Percentiles rank a stretch among this genome's conserved stretches.
Evolutionary conservation across 2,797 vertebrate genomes (phyloP).

Genomic region (Cygnus olor): DNA sequence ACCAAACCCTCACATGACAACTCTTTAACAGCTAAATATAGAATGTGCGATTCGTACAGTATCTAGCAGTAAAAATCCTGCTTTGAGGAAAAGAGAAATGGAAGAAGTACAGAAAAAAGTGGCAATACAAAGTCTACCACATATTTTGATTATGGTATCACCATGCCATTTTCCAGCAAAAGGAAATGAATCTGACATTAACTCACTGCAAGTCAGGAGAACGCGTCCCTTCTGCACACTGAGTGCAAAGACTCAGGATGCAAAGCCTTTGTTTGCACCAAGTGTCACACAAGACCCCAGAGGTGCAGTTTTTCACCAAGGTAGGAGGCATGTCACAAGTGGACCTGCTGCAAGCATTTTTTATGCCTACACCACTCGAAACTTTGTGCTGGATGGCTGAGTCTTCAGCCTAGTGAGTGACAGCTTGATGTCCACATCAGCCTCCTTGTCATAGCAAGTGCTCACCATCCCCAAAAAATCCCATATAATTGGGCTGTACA

Average conservation of each 20-base stretch:
- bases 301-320: background rate
- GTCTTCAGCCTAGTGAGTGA: background rate
- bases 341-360: background rate
- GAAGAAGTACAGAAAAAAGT: background rate
- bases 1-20: background rate
- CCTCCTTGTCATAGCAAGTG: background rate
- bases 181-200: background rate
- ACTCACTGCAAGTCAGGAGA: background rate
- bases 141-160: background rate
- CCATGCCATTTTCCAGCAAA: background rate
- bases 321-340: background rate
- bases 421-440: no score
- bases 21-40: background rate
- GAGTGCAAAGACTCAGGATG: background rate
- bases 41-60: background rate
- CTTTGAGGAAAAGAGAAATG: background rate
- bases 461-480: background rate
- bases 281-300: background rate
- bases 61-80: background rate
- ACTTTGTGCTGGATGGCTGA: background rate
- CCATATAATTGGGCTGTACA: no score
- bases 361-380: background rate
- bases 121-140: background rate
- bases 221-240: background rate
- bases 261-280: background rate